A percentile compares a stretch with the other conserved stretches of the same genome.
phyloP scores from a whole-genome alignment of 2,888 invertebrate species.

The Pseudanteris insignis region DNA sequence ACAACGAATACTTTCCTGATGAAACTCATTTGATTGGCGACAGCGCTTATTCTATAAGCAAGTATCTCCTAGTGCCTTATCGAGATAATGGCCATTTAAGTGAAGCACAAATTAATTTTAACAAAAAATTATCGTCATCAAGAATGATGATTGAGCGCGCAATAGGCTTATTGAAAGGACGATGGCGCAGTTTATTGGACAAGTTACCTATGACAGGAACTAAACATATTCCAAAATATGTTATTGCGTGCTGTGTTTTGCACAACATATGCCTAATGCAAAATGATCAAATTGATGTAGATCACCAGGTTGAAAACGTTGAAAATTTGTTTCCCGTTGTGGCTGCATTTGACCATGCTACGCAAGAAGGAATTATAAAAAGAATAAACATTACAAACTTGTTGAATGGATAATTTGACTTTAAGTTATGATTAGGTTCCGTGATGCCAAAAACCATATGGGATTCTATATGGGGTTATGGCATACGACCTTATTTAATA shows the following conservation, averaged over 20 bases:
- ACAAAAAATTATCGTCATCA: slow-evolving; percentile 16
- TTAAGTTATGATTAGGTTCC: too few species aligned
- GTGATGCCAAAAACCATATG: too few species aligned
- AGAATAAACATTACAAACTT: too few species aligned
- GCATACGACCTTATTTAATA: too few species aligned
- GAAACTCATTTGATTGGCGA: slow-evolving; percentile 31
- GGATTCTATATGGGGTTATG: too few species aligned
- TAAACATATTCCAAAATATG: neutral
- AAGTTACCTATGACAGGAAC: neutral
- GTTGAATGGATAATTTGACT: too few species aligned
- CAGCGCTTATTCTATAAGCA: slow-evolving; percentile 29
- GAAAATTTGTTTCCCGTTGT: too few species aligned
- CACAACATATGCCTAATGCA: neutral
- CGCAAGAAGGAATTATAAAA: too few species aligned
- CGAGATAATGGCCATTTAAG: slow-evolving; percentile 32
- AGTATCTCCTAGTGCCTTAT: slow-evolving; percentile 35
- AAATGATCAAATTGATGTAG: neutral
- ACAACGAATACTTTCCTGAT: slow-evolving; percentile 17
- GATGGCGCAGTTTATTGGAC: neutral
- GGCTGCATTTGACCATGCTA: too few species aligned
- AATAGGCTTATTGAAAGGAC: slow-evolving; percentile 3
- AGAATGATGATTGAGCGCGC: slow-evolving; percentile 28
- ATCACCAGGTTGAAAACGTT: too few species aligned
- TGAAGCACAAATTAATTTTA: slow-evolving; percentile 22
- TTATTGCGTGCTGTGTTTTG: slow-evolving; percentile 1